These are phyloP conservation scores for Dolichomitus sp. DNA, from an alignment of 2,888 invertebrate species.

Conservation along the genomic window DNA sequence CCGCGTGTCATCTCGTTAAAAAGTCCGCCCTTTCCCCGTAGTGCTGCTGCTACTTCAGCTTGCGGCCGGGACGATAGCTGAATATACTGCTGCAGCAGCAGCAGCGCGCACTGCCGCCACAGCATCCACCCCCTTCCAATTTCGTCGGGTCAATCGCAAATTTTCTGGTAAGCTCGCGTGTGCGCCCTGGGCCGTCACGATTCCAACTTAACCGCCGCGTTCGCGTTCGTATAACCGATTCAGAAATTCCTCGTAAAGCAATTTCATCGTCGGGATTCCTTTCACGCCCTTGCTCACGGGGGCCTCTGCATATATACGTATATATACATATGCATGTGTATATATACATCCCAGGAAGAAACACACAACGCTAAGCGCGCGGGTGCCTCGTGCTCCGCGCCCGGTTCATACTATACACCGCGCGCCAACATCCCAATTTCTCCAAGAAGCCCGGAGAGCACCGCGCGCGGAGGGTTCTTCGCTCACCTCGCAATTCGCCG, in stretches of 20 bases:
- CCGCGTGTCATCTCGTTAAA: slow-evolving; percentile 67
- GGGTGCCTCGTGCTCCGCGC: slow-evolving; percentile 35
- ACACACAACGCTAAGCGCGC: slow-evolving; percentile 15
- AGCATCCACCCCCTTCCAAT: slow-evolving; percentile 77
- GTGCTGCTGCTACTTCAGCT: slow-evolving; percentile 49
- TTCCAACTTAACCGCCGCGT: slow-evolving; percentile 82
- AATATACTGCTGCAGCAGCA: slow-evolving; percentile 60
- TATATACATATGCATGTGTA: background rate
- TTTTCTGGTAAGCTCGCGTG: slow-evolving; percentile 86
- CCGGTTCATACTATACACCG: slow-evolving; percentile 4
- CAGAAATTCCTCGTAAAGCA: slow-evolving; percentile 83
- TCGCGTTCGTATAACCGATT: slow-evolving; percentile 83
- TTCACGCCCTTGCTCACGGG: slow-evolving; percentile 77
- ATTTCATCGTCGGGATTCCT: slow-evolving; percentile 84
- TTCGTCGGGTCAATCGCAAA: slow-evolving; percentile 85
- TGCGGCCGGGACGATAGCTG: slow-evolving; percentile 56
- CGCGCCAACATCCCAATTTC: slow-evolving; percentile 64
- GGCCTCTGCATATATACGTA: slow-evolving; percentile 40
- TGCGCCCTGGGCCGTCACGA: slow-evolving; percentile 85
- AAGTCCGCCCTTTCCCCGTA: slow-evolving; percentile 63
- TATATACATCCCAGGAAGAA: slow-evolving; percentile 7
- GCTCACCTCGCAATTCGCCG: slow-evolving; percentile 57
- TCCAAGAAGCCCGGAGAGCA: slow-evolving; percentile 32
- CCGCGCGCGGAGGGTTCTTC: background rate
- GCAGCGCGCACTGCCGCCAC: slow-evolving; percentile 78